Base-by-base conservation (phyloP, 64 coral and sea anemone species). In the Dendrophyllia cribrosa region DNA sequence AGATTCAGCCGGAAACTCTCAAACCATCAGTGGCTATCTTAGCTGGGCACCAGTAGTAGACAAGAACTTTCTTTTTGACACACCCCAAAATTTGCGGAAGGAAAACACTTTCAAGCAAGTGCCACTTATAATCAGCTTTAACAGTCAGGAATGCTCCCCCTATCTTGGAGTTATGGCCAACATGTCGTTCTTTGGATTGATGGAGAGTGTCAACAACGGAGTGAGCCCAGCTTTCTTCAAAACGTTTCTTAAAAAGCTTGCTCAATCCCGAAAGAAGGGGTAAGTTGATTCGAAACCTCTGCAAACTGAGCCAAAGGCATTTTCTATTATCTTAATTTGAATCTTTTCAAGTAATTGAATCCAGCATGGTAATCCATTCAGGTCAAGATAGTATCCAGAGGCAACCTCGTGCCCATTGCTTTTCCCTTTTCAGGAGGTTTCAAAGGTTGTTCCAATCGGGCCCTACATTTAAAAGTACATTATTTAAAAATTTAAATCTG, bases 1-100 rank as follows among this genome's bases (percentile, higher is more conserved):
- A 55, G 52, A 55, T 11, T 6, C 52, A 55, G 11, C 11, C 3
- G 51, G 17, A 21, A n/a, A 52, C 2, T 23, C 17, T 12, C 60
- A 56, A 22, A 3, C 0, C 21, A 21, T 23, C 17, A 6, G 2
- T 3, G 75, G 21, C n/a, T 16, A 51, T 23, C 75, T 77, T 4
- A 55, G 1, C 45, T 93, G 91, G 91, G 69, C 82, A 43, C 94
- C 94, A 17, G 72, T 77, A 10, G 83, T 87, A 10, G 94, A 95
- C 65, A 60, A 76, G 2, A 7, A 81, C 48, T 95, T 91, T 52
- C 89, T 95, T 21, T 21, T 22, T 65, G 94, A 90, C 46, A 65
- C 89, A 6, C 94, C 94, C 19, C 75, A 65, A 51, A 86, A 91
- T n/a, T 20, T 95, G 63, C 82, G 89, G 45, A 71, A 48, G 52